Evolutionary conservation across 2,797 vertebrate species (phyloP).

Genomic region (Clamator glandarius): DNA sequence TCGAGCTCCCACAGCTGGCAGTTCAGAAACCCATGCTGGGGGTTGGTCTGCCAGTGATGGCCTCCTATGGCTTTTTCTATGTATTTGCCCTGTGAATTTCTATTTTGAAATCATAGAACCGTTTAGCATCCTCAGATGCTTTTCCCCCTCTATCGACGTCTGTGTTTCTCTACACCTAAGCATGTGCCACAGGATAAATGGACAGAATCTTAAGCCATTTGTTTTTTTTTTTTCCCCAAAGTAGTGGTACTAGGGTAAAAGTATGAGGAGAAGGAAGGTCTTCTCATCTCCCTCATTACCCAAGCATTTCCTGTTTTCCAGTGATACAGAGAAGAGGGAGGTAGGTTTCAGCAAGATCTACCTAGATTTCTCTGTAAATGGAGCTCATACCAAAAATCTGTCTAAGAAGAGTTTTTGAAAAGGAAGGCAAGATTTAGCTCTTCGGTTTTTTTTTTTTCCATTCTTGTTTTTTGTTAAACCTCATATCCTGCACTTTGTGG

Average conservation of each 20-base stretch:
- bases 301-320: background rate
- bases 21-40: background rate
- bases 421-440: background rate
- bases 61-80: background rate
- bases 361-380: background rate
- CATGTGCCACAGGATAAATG: rapidly evolving
- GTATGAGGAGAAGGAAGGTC: background rate
- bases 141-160: rapidly evolving
- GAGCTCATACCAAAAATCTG: background rate
- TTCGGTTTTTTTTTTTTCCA: background rate
- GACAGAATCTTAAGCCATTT: background rate
- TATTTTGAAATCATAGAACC: background rate
- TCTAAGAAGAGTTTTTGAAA: background rate
- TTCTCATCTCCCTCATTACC: background rate
- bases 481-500: background rate
- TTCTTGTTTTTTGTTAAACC: background rate
- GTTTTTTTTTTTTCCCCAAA: background rate
- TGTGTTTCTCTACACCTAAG: background rate
- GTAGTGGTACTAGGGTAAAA: background rate
- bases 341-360: background rate
- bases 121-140: background rate
- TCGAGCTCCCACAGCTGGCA: rapidly evolving
- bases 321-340: background rate
- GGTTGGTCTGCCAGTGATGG: background rate
- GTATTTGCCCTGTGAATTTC: background rate